Percentiles rank a stretch among this genome's conserved stretches.
These are phyloP conservation scores for Dryomyza anilis DNA, from an alignment of 2,888 invertebrate species.

Conservation along the genomic window DNA sequence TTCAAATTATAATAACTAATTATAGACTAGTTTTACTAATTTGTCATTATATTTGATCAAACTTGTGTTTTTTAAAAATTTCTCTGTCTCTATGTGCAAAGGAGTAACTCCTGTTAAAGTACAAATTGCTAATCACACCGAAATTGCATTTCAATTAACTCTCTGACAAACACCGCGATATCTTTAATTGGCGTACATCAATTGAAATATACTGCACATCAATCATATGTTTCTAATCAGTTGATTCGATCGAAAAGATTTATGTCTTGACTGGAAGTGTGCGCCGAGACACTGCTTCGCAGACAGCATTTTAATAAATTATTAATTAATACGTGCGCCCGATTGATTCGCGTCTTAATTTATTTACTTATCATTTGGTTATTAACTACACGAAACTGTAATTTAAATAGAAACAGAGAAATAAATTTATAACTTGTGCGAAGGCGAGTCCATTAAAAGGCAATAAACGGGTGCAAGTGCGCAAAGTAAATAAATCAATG, in stretches of 20 bases:
- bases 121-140: background rate
- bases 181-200: background rate
- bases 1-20: too few relatives aligned
- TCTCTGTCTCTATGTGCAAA: too few relatives aligned
- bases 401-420: background rate
- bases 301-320: constrained; percentile 7
- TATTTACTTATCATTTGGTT: too few relatives aligned
- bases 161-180: background rate
- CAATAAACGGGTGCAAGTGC: background rate
- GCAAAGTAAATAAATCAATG: constrained; percentile 2
- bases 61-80: too few relatives aligned
- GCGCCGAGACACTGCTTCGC: background rate
- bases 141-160: background rate
- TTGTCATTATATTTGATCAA: too few relatives aligned
- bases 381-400: too few relatives aligned
- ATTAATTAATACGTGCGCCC: background rate
- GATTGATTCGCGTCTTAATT: constrained; percentile 3
- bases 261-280: background rate
- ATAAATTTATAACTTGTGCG: background rate
- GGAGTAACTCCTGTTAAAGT: background rate
- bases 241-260: background rate
- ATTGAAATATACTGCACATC: background rate
- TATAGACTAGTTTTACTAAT: too few relatives aligned
- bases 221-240: background rate
- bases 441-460: background rate